phyloP scores from a whole-genome alignment of 1,140 invertebrate species.

The Ceratina australensis region DNA sequence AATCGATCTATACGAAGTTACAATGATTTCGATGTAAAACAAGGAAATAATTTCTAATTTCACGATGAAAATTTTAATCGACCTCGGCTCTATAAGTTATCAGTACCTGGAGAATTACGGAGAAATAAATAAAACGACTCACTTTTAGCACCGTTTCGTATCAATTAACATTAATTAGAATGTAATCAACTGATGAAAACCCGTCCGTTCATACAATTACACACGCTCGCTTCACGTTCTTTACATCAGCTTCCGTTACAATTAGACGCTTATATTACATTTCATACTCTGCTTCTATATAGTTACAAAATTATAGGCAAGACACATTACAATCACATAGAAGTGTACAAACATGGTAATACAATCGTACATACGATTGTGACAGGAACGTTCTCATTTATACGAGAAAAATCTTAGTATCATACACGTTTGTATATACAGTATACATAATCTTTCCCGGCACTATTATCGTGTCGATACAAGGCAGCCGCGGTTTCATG shows the following conservation, averaged over 20 bases:
- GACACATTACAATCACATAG: constrained; percentile 29
- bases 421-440: too few relatives aligned
- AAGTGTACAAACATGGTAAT: neutral
- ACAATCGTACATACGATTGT: constrained; percentile 28
- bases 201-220: constrained; percentile 15
- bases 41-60: constrained; percentile 22
- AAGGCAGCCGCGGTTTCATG: neutral
- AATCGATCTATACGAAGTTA: too few relatives aligned
- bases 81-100: neutral
- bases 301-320: constrained; percentile 27
- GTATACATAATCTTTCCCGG: too few relatives aligned
- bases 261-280: constrained; percentile 9
- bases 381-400: constrained; percentile 38
- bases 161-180: constrained; percentile 37
- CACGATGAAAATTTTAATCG: neutral
- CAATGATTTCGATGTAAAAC: neutral
- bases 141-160: constrained; percentile 11
- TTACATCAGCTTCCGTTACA: constrained; percentile 3
- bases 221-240: neutral
- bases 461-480: constrained; percentile 7
- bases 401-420: too few relatives aligned
- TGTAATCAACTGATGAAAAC: constrained; percentile 6
- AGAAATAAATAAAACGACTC: constrained; percentile 11
- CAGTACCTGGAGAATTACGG: neutral
- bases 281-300: constrained; percentile 2